Conservation (phyloP, 2,113 vertebrate species). For the Naja naja region DNA sequence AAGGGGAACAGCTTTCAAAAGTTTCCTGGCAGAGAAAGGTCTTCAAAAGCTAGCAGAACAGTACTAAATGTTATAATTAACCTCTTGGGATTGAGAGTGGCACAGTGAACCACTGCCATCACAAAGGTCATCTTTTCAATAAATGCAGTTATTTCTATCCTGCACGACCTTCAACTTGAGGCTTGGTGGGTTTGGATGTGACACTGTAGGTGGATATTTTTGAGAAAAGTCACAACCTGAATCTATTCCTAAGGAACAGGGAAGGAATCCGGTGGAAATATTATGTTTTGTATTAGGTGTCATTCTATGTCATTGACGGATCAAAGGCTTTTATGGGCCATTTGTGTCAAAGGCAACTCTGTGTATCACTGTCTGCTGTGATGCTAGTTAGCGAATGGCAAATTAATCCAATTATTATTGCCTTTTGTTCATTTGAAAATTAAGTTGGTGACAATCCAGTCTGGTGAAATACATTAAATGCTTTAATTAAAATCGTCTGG, state of each 20-base stretch:
- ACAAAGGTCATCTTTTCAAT: background rate
- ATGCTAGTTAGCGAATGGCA: background rate
- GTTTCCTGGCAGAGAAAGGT: background rate
- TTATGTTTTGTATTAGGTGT: background rate
- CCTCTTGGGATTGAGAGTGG: background rate
- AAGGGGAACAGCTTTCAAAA: background rate
- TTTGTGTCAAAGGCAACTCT: fast-evolving
- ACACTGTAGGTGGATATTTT: background rate
- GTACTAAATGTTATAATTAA: background rate
- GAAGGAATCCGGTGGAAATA: background rate
- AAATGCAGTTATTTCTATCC: background rate
- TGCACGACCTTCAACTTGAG: background rate
- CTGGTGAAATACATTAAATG: background rate
- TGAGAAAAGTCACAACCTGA: background rate
- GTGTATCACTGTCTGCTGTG: background rate
- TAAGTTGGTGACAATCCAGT: background rate
- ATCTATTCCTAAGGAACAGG: background rate
- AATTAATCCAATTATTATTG: background rate
- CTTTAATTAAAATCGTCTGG: background rate
- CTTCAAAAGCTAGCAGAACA: background rate
- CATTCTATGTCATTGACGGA: background rate
- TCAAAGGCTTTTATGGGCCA: background rate
- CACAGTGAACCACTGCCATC: background rate
- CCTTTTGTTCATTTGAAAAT: background rate
- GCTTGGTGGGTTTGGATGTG: background rate